Evolutionary conservation across 2,888 invertebrate genomes (phyloP).

Genomic region (Idaea biselata): DNA sequence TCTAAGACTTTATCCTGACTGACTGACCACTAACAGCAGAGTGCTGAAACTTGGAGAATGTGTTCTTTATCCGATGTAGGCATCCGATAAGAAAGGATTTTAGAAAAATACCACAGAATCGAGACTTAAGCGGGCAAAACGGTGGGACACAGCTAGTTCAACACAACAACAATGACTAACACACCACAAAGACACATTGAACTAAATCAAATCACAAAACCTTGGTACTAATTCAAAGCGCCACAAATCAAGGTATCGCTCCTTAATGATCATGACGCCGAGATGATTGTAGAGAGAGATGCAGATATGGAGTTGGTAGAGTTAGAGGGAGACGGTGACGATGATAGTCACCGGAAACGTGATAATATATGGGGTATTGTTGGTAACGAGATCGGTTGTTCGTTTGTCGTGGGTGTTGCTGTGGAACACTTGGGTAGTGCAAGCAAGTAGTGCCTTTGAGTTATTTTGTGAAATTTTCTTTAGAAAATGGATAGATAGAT

Average conservation of each 20-base stretch:
- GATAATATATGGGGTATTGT: constrained; percentile 79
- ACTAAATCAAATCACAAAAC: constrained; percentile 30
- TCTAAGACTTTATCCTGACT: too few species aligned
- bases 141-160: background rate
- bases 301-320: constrained; percentile 9
- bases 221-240: constrained; percentile 22
- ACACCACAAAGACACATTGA: background rate
- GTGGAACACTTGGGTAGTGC: background rate
- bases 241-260: constrained; percentile 75
- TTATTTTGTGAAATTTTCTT: background rate
- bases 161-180: background rate
- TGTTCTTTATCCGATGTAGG: too few species aligned
- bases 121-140: too few species aligned
- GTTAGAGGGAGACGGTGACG: constrained; percentile 41
- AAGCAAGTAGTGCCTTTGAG: background rate
- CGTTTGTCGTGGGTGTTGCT: constrained; percentile 55
- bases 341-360: constrained; percentile 72
- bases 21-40: too few species aligned
- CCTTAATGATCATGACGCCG: constrained; percentile 72
- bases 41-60: too few species aligned
- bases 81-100: too few species aligned
- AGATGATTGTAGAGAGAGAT: constrained; percentile 58
- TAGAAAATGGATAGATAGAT: too few species aligned
- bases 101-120: too few species aligned
- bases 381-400: constrained; percentile 76